A percentile compares a stretch with the other conserved stretches of the same genome.
phyloP scores from a whole-genome alignment of 2,797 vertebrate genomes.

The Percopsis omiscomaycus region DNA sequence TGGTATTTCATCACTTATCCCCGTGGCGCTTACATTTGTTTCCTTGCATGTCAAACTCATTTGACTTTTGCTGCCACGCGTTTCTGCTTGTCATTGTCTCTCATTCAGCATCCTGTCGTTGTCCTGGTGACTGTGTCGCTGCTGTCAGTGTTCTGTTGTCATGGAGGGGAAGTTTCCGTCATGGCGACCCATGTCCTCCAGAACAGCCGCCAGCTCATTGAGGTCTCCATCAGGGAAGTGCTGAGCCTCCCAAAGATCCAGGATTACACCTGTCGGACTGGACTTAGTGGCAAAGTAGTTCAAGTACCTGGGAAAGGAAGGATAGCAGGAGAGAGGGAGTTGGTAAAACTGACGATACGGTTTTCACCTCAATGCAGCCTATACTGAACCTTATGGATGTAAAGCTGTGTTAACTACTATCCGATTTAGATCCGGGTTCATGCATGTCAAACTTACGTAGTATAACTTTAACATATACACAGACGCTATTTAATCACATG shows the following conservation, averaged over 20 bases:
- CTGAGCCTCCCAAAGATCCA: constrained; percentile 98
- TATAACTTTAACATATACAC: no score
- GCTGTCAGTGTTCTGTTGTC: constrained; percentile 86
- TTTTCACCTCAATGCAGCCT: not conserved
- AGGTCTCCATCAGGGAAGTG: constrained; percentile 97
- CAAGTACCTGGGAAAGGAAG: constrained; percentile 82
- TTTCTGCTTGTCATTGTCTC: constrained; percentile 43
- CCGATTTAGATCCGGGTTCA: no score
- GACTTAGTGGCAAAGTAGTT: constrained; percentile 99
- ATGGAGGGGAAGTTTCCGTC: constrained; percentile 85
- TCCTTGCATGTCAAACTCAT: constrained; percentile 27
- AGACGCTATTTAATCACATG: no score
- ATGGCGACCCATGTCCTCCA: constrained; percentile 97
- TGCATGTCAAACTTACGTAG: no score
- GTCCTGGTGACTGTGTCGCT: constrained; percentile 23
- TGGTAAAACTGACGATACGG: not conserved
- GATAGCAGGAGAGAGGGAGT: not conserved
- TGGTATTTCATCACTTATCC: constrained; percentile 36
- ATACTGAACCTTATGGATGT: not conserved
- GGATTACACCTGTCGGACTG: constrained; percentile 94
- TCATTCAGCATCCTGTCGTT: constrained; percentile 35
- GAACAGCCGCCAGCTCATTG: constrained; percentile 89
- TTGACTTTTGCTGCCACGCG: constrained; percentile 34
- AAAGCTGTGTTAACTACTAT: no score
- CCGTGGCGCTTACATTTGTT: constrained; percentile 41